Evolutionary conservation across 2,888 invertebrate species (phyloP).

Genomic region (Muschampia plurimacula): DNA sequence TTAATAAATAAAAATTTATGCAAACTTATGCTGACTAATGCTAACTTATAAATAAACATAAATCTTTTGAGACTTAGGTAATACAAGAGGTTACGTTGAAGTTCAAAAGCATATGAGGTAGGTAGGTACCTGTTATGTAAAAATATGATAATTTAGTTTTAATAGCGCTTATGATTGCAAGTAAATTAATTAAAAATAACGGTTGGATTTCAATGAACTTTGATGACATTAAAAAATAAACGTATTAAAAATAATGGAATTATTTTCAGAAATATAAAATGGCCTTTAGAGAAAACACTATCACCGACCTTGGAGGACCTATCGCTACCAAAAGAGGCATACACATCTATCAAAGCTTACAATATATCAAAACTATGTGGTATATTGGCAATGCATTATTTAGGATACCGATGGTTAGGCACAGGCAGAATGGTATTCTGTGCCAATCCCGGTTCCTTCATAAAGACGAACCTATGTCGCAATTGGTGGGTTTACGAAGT

Average conservation of each 20-base stretch:
- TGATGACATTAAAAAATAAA: background rate
- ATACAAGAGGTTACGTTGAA: too few species aligned
- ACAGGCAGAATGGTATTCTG: conserved; percentile 91
- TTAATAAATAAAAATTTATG: too few species aligned
- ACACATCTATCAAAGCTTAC: conserved; percentile 94
- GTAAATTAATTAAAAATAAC: too few species aligned
- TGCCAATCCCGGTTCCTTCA: conserved; percentile 96
- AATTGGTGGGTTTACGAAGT: conserved; percentile 94
- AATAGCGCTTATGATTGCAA: too few species aligned
- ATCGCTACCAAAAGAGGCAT: conserved; percentile 89
- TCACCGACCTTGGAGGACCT: conserved; percentile 85
- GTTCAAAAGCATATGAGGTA: too few species aligned
- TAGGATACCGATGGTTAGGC: conserved; percentile 89
- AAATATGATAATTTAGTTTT: too few species aligned
- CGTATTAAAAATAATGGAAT: background rate
- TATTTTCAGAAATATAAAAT: conserved; percentile 64
- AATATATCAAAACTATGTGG: conserved; percentile 96
- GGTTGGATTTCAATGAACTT: too few species aligned
- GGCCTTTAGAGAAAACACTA: conserved; percentile 58
- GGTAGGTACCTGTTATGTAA: too few species aligned
- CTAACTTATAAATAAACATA: too few species aligned
- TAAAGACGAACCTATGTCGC: conserved; percentile 90
- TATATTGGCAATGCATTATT: conserved; percentile 86
- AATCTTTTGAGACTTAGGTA: too few species aligned
- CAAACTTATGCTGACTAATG: too few species aligned